phyloP scores from a whole-genome alignment of 2,113 vertebrate genomes.

The Geothlypis trichas region DNA sequence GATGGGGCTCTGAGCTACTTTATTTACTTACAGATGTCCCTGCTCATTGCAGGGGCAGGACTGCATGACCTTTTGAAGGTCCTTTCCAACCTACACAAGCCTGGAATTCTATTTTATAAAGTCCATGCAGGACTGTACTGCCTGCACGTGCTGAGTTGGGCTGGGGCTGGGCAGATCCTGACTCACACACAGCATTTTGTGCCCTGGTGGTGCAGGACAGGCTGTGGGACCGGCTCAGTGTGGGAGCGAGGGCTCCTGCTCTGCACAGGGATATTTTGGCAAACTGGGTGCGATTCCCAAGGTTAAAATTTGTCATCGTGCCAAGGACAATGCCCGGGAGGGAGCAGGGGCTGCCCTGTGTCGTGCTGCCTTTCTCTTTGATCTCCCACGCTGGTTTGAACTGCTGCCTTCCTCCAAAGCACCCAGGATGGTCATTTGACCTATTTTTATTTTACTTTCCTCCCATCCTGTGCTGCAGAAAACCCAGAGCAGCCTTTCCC shows the following conservation, averaged over 20 bases:
- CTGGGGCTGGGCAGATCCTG: neutral
- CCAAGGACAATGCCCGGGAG: neutral
- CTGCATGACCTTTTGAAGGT: neutral
- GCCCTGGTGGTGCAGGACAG: neutral
- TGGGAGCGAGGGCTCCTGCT: neutral
- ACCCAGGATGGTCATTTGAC: neutral
- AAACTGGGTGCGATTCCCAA: neutral
- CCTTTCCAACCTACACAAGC: neutral
- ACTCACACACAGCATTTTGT: neutral
- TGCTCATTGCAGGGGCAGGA: neutral
- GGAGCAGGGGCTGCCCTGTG: neutral
- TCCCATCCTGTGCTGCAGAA: neutral
- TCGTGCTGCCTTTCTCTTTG: neutral
- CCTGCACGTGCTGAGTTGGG: accelerated
- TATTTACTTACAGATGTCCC: neutral
- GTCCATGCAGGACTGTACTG: accelerated
- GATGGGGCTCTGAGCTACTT: neutral
- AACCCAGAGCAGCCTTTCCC: neutral
- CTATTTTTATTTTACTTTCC: neutral
- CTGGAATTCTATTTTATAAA: neutral
- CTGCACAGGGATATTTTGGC: neutral
- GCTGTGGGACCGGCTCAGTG: neutral
- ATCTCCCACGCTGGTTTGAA: neutral
- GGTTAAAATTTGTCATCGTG: neutral
- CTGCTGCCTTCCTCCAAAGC: neutral